A percentile compares a stretch with the other conserved stretches of the same genome.
Evolutionary conservation across 2,888 invertebrate genomes (phyloP).

Genomic region (Dicyrtoma fusca): DNA sequence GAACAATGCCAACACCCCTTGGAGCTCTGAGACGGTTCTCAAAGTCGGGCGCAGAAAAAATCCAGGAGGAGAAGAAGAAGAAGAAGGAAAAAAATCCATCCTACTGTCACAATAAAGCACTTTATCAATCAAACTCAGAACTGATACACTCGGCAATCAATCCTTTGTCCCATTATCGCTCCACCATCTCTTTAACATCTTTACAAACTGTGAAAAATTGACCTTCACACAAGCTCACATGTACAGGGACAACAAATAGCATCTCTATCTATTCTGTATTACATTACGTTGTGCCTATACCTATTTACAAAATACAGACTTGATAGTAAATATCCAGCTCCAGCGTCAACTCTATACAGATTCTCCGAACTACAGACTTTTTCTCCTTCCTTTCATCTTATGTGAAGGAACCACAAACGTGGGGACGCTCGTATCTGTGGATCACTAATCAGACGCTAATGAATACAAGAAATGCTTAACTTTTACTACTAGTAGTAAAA

Average conservation of each 20-base stretch:
- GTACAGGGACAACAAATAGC: slow-evolving; percentile 16
- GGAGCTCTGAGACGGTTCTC: slow-evolving; percentile 31
- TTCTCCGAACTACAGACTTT: too few species aligned
- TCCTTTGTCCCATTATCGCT: slow-evolving; percentile 46
- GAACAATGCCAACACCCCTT: slow-evolving; percentile 50
- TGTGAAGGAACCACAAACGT: too few species aligned
- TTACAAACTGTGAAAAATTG: slow-evolving; percentile 44
- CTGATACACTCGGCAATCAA: slow-evolving; percentile 45
- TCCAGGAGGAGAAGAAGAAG: not conserved
- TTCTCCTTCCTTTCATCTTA: too few species aligned
- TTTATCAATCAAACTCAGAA: slow-evolving; percentile 49
- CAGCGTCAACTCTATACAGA: too few species aligned
- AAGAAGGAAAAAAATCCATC: slow-evolving; percentile 35
- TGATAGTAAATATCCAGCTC: not conserved
- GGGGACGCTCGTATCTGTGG: too few species aligned
- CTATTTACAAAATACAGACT: too few species aligned
- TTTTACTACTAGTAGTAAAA: too few species aligned
- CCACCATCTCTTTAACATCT: slow-evolving; percentile 42
- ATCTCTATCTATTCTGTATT: slow-evolving; percentile 8
- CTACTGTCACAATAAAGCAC: slow-evolving; percentile 49
- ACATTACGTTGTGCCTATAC: not conserved
- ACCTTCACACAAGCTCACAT: slow-evolving; percentile 26
- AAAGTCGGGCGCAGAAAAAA: slow-evolving; percentile 27
- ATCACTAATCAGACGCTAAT: too few species aligned
- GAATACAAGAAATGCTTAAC: too few species aligned